Base-by-base conservation (phyloP, 2,113 vertebrate species). In the Rhabdornis inornatus region DNA sequence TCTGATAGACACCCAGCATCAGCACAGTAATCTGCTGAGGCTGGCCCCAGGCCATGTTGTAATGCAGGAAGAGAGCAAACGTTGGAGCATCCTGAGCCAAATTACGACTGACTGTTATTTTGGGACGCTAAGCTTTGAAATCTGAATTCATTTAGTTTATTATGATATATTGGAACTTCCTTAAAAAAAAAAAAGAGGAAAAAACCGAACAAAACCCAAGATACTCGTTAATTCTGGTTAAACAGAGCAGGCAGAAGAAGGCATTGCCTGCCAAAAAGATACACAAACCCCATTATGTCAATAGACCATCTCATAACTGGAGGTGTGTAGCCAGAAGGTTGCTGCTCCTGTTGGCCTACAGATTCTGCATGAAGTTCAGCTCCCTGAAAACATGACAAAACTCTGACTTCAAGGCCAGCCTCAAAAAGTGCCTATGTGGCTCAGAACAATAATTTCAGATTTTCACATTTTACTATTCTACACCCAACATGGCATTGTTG, bases 111-210 rank as follows among this genome's bases (percentile, higher is more conserved):
- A 68, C 72, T 93, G 69, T 83, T 95, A 81, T 81, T 94, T 75
- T 42, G 92, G 77, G 75, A 94, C 11, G 22, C 65, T 89, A 27
- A 78, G 82, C 81, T 92, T 96, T 93, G 90, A 93, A 93, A 94
- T 70, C 72, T 77, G 89, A 96, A 95, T 96, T 93, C 9, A 87
- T 93, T 95, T 93, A 47, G 50, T 83, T 87, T 89, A 61, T 87
- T 75, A 37, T 89, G 89, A 92, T 76, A 63, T 55, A 88, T 10
- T 75, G 88, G 69, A 76, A 85, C 66, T 63, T 88, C 86, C 90
- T 76, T 19, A 6, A 53, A 39, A 50, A 39, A 21, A 49, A 44
- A 31, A 15, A 22, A 7, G 44, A 39, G 15, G 1, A 16, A 56
- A 52, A 55, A 35, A 30, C 15, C 3, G 1, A 60, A 55, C 63